These are phyloP conservation scores for Cetonia aurata DNA, from an alignment of 2,888 invertebrate genomes.

Conservation along the genomic window DNA sequence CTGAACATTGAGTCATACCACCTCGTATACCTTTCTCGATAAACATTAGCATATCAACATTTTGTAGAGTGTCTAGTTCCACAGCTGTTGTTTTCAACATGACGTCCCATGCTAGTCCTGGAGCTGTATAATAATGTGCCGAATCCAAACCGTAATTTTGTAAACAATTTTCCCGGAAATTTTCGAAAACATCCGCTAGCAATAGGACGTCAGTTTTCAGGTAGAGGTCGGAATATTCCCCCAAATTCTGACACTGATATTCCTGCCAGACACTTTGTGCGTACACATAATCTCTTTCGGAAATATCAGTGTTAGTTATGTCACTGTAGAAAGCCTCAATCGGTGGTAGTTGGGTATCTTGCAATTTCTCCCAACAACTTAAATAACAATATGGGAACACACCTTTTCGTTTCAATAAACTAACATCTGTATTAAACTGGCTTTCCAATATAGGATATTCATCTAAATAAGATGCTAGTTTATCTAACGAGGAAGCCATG, in stretches of 20 bases:
- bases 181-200: too few species aligned
- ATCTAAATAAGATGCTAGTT: constrained; percentile 48
- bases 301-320: constrained; percentile 32
- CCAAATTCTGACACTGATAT: constrained; percentile 48
- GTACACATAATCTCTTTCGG: constrained; percentile 53
- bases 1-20: constrained; percentile 19
- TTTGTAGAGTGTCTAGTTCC: too few species aligned
- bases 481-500: constrained; percentile 50
- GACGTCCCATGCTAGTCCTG: too few species aligned
- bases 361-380: neutral
- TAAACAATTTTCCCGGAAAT: too few species aligned
- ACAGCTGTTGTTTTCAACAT: constrained; percentile 44
- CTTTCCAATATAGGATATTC: too few species aligned
- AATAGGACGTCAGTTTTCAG: too few species aligned
- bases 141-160: constrained; percentile 50
- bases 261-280: constrained; percentile 56
- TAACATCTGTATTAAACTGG: too few species aligned
- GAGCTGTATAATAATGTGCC: too few species aligned
- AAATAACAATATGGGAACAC: constrained; percentile 51
- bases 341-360: neutral
- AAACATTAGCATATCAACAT: neutral
- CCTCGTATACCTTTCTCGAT: constrained; percentile 32
- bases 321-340: too few species aligned
- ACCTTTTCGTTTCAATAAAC: too few species aligned
- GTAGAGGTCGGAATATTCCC: too few species aligned